phyloP scores from a whole-genome alignment of 2,888 invertebrate species.

The Chymomyza caudatula region DNA sequence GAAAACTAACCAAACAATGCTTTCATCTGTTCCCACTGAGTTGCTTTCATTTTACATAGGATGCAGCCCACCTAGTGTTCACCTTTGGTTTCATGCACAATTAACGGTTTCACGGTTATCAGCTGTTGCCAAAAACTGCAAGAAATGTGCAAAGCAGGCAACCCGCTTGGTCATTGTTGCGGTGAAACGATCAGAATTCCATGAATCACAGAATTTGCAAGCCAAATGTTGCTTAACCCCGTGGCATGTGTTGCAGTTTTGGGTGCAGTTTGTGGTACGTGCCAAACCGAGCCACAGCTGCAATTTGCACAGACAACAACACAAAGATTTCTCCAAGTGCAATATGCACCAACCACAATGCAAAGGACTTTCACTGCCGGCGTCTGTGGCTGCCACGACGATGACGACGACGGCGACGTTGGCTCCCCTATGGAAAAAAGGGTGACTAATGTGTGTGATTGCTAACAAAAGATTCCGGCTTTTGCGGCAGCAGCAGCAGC shows the following conservation, averaged over 20 bases:
- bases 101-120: constrained; percentile 56
- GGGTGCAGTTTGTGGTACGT: constrained; percentile 7
- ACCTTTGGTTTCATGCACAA: constrained; percentile 55
- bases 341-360: constrained; percentile 49
- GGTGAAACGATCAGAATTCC: constrained; percentile 15
- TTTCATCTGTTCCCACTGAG: background rate
- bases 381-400: constrained; percentile 31
- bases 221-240: constrained; percentile 7
- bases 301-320: constrained; percentile 12
- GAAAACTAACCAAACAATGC: background rate
- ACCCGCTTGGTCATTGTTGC: constrained; percentile 25
- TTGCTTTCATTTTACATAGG: background rate
- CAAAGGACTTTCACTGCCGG: constrained; percentile 75
- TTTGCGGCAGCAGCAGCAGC: constrained; percentile 34
- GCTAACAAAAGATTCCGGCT: constrained; percentile 75
- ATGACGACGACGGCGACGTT: constrained; percentile 4
- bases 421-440: constrained; percentile 69
- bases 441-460: constrained; percentile 77
- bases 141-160: background rate
- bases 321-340: constrained; percentile 64
- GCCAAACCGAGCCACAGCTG: constrained; percentile 50
- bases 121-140: constrained; percentile 48
- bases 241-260: constrained; percentile 44
- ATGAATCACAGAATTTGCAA: constrained; percentile 42
- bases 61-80: constrained; percentile 6